These are phyloP conservation scores for Burhinus bistriatus DNA, from an alignment of 2,113 vertebrate species.

Conservation along the genomic window DNA sequence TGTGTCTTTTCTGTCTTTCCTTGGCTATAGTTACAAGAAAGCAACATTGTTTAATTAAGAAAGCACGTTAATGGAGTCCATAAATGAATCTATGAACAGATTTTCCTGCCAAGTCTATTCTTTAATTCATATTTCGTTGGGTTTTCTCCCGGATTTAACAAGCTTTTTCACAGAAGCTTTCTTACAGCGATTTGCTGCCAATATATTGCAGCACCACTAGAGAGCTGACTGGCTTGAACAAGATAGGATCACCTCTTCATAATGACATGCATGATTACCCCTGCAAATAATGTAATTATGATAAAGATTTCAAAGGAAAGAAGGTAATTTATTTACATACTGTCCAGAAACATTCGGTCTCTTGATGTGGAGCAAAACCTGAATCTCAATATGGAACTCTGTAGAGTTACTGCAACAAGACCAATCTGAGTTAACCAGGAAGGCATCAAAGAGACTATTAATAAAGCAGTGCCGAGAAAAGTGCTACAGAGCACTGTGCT, in stretches of 20 bases:
- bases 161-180: neutral
- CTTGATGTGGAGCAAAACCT: neutral
- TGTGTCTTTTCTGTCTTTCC: neutral
- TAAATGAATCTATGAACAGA: neutral
- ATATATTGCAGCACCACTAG: neutral
- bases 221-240: neutral
- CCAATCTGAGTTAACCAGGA: neutral
- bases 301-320: conserved; percentile 23
- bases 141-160: neutral
- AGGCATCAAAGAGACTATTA: neutral
- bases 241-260: neutral
- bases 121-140: neutral
- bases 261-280: neutral
- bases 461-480: neutral
- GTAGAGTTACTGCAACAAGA: neutral
- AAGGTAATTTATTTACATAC: neutral
- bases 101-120: neutral
- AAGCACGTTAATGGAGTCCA: neutral
- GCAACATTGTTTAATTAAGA: neutral
- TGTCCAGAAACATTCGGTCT: neutral
- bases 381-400: neutral
- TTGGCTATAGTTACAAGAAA: neutral
- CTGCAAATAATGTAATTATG: conserved; percentile 9
- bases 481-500: neutral
- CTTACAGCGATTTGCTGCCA: neutral